Evolutionary conservation across 2,797 vertebrate genomes (phyloP), one percentile per base, ranked within the genome.

Genomic region (Babyrousa celebensis): DNA sequence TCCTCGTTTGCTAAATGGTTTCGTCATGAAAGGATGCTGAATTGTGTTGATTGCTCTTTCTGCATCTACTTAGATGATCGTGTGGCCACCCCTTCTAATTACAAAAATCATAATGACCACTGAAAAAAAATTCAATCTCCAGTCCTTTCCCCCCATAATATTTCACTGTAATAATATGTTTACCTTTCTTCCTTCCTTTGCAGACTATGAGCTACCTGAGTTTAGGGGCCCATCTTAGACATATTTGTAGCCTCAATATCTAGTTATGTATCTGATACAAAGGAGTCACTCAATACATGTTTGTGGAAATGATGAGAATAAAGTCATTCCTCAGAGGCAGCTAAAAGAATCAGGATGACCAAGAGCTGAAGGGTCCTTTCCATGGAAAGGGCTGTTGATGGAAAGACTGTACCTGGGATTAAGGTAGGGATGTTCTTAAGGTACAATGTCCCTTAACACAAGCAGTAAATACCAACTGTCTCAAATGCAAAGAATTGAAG

Each of bases 401-500:
- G 17, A 71, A 90, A 87, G 18, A 77, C 14, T 72, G 14, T 89
- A 32, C 70, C 43, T 92, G 40, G 20, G n/a, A 87, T 36, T 74
- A 82, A 85, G 67, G n/a, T 21, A 82, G 40, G 48, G 56, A 67
- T 94, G 12, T 80, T 92, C 72, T 95, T 70, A 90, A 68, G 32
- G 36, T 80, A 72, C 60, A 72, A 27, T 54, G 36, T 70, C 60
- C 77, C 52, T 96, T 82, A 72, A 25, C 60, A 86, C 17, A 95
- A 86, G 27, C 60, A 71, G 7, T 82, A 94, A 92, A 36, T 88
- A 72, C 56, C 32, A 77, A 48, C 86, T 78, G 52, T 85, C 72
- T 85, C 83, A 91, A 94, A 91, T 29, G 84, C 17, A 88, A 92
- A 84, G 52, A 95, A 74, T 68, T 82, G n/a, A 40, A 91, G 67